Percentiles rank a stretch among this genome's conserved stretches.
Conservation (phyloP, 2,888 invertebrate species). For the Lasioglossum morio region DNA sequence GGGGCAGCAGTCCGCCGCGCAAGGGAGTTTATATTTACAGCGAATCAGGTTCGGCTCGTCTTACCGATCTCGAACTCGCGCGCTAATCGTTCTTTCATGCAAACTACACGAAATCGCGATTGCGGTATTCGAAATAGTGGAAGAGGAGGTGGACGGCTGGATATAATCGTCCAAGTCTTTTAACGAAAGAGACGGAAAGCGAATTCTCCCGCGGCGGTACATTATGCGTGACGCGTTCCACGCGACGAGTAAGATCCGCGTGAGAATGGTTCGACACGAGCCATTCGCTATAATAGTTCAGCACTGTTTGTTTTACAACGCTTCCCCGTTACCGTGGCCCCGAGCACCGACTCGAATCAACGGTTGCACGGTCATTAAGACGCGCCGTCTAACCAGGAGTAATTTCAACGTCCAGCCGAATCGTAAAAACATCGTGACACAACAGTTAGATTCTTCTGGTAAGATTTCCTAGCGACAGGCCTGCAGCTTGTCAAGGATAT, state of each 20-base stretch:
- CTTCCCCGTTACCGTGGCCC: slow-evolving; percentile 44
- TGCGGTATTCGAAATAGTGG: background rate
- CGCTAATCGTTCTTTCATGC: slow-evolving; percentile 57
- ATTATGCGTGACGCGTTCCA: background rate
- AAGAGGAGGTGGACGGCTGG: background rate
- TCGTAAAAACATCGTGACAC: slow-evolving; percentile 52
- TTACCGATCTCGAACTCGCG: slow-evolving; percentile 40
- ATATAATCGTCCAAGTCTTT: background rate
- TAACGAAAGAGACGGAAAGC: background rate
- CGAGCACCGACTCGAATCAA: slow-evolving; percentile 52
- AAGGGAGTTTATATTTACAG: slow-evolving; percentile 42
- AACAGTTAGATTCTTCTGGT: slow-evolving; percentile 24
- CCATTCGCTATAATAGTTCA: slow-evolving; percentile 31
- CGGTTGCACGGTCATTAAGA: slow-evolving; percentile 52
- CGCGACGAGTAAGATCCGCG: slow-evolving; percentile 2
- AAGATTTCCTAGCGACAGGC: background rate
- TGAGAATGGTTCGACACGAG: slow-evolving; percentile 19
- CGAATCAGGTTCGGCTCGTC: slow-evolving; percentile 58
- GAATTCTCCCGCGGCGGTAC: background rate
- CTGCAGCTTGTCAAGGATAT: slow-evolving; percentile 18
- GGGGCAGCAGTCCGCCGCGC: slow-evolving; percentile 15
- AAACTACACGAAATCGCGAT: slow-evolving; percentile 55
- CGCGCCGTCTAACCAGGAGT: slow-evolving; percentile 48
- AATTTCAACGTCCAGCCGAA: slow-evolving; percentile 48
- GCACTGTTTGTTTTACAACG: slow-evolving; percentile 53